Evolutionary conservation across 2,113 vertebrate genomes (phyloP).

Genomic region (Pavo muticus): DNA sequence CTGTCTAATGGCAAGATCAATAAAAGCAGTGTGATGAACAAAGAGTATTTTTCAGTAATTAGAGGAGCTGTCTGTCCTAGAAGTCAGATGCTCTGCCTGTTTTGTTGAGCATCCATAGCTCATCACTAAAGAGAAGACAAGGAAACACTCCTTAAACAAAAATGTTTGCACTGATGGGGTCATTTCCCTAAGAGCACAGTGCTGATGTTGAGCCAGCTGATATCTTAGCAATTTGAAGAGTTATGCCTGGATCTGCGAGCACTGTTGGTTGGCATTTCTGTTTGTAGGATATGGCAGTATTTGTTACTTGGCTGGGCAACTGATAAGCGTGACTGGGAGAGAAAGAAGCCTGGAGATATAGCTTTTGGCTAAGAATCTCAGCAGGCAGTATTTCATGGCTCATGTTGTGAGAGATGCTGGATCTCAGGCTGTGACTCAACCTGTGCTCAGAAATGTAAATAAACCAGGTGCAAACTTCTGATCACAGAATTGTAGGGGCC

Average conservation of each 20-base stretch:
- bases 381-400: too few relatives aligned
- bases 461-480: too few relatives aligned
- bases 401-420: too few relatives aligned
- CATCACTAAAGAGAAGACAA: neutral
- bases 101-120: neutral
- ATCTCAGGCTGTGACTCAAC: too few relatives aligned
- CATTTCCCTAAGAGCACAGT: neutral
- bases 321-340: accelerated
- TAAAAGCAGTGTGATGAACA: neutral
- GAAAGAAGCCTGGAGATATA: neutral
- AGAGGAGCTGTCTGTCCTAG: neutral
- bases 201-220: neutral
- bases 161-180: neutral
- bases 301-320: too few relatives aligned
- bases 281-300: neutral
- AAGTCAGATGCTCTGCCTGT: neutral
- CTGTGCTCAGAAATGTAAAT: too few relatives aligned
- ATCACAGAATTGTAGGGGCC: too few relatives aligned
- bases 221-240: neutral
- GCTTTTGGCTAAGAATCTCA: too few relatives aligned
- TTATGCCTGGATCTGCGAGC: neutral
- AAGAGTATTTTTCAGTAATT: neutral
- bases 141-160: neutral
- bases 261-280: neutral
- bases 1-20: neutral